These are phyloP conservation scores for Syngnathus acus DNA, from an alignment of 2,797 vertebrate species.

Conservation along the genomic window DNA sequence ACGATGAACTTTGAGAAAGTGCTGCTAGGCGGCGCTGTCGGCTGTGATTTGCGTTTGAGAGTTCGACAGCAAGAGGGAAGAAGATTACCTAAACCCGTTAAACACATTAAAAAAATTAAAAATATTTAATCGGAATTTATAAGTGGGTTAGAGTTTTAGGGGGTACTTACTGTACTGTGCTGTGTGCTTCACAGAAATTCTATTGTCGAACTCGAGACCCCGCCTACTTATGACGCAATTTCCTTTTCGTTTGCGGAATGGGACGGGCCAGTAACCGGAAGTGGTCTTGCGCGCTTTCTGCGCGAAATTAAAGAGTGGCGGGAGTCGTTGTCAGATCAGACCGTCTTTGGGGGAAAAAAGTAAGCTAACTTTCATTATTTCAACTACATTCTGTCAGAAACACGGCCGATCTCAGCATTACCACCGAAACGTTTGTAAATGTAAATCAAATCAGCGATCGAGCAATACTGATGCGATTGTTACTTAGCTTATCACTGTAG, in stretches of 20 bases:
- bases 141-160: no score
- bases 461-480: constrained; percentile 11
- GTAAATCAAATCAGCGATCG: background rate
- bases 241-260: background rate
- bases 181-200: no score
- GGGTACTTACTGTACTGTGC: no score
- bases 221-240: background rate
- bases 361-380: constrained; percentile 3
- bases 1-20: no score
- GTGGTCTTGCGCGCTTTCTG: constrained; percentile 33
- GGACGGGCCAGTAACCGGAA: constrained; percentile 26
- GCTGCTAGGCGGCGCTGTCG: no score
- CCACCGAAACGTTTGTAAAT: accelerated
- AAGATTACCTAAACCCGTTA: no score
- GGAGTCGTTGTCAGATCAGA: constrained; percentile 45
- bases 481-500: constrained; percentile 25
- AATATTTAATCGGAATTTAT: no score
- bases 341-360: background rate
- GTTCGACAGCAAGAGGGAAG: no score
- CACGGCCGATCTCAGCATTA: background rate
- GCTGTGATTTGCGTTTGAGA: no score
- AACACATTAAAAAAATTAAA: no score
- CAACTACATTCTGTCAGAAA: background rate
- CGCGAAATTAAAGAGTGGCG: constrained; percentile 59
- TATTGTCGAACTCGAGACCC: background rate